These are phyloP conservation scores for Corythornis madagascariensis DNA, from an alignment of 2,113 vertebrate species.

Conservation along the genomic window DNA sequence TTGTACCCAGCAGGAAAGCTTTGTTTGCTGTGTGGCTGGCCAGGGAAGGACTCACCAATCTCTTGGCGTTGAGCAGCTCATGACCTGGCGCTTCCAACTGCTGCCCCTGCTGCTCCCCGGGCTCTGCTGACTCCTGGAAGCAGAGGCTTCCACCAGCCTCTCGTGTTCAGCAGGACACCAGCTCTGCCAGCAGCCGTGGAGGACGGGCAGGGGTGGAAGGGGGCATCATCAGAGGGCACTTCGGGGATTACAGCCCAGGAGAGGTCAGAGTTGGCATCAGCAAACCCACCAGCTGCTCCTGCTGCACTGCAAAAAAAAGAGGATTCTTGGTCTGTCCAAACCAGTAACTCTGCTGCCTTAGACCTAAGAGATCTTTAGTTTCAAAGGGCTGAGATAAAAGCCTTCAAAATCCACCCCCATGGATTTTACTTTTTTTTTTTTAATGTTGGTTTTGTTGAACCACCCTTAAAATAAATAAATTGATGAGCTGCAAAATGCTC, in stretches of 20 bases:
- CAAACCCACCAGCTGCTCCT: neutral
- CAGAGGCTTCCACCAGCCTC: neutral
- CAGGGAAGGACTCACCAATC: neutral
- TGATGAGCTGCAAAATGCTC: neutral
- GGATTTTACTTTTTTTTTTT: neutral
- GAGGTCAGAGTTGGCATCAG: neutral
- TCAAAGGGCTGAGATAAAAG: constrained; percentile 22
- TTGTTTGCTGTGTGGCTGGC: neutral
- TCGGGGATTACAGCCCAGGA: neutral
- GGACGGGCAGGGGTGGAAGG: neutral
- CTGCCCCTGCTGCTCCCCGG: neutral
- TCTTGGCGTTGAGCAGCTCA: constrained; percentile 2
- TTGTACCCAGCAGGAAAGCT: neutral
- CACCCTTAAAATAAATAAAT: neutral
- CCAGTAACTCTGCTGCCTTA: neutral
- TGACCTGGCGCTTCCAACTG: neutral
- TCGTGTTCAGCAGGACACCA: neutral
- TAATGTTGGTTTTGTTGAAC: neutral
- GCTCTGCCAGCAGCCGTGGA: neutral
- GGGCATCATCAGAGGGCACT: neutral
- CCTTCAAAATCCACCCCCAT: neutral
- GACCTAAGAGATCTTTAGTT: neutral
- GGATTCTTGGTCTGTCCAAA: neutral
- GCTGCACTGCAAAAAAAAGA: neutral
- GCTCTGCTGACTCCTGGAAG: neutral